Conservation (phyloP, 2,888 invertebrate genomes). For the Coleophora deauratella region DNA sequence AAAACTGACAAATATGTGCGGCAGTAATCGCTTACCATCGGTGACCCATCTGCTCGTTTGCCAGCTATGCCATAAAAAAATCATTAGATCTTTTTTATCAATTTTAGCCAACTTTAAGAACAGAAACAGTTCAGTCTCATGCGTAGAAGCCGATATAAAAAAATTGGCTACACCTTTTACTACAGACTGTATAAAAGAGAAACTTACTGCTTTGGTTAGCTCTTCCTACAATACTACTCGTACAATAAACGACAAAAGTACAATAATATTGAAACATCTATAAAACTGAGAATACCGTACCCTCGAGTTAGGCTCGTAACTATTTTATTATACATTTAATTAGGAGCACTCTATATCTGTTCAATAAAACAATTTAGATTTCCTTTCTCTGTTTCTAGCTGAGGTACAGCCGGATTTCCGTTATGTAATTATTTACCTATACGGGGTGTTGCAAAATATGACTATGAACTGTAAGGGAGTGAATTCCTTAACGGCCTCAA, state of each 20-base stretch:
- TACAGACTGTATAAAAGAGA: neutral
- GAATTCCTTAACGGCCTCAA: too few relatives aligned
- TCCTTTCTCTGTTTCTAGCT: slow-evolving; percentile 33
- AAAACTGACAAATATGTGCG: too few relatives aligned
- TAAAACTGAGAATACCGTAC: neutral
- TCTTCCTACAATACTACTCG: neutral
- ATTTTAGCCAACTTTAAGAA: too few relatives aligned
- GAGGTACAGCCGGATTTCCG: slow-evolving; percentile 44
- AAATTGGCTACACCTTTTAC: too few relatives aligned
- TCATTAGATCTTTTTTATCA: too few relatives aligned
- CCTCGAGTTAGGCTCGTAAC: too few relatives aligned
- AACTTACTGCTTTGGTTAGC: neutral
- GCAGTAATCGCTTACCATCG: too few relatives aligned
- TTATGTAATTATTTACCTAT: slow-evolving; percentile 19
- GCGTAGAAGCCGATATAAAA: too few relatives aligned
- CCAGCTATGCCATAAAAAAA: too few relatives aligned
- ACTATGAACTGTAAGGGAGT: too few relatives aligned
- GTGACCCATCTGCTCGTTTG: too few relatives aligned
- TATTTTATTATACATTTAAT: neutral
- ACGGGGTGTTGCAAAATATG: slow-evolving; percentile 22
- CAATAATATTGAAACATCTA: neutral
- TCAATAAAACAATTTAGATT: slow-evolving; percentile 42
- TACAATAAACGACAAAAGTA: neutral
- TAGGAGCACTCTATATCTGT: slow-evolving; percentile 18
- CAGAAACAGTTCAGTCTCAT: too few relatives aligned